These are phyloP conservation scores for Didymodactylos carnosus DNA, from an alignment of 2,888 invertebrate species.

Conservation along the genomic window DNA sequence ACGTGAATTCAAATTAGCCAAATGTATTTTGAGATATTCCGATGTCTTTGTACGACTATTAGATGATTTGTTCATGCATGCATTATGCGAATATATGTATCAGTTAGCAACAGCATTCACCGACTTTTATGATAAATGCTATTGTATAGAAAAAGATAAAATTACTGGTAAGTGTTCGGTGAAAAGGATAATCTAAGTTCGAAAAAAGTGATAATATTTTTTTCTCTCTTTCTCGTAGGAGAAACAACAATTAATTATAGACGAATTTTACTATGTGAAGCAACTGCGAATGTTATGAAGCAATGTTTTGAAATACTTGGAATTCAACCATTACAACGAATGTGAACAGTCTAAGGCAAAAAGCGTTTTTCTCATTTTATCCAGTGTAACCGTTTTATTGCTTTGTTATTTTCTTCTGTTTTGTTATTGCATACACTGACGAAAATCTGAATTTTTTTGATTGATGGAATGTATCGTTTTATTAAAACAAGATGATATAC, in stretches of 20 bases:
- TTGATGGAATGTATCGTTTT: no score
- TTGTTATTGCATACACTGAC: no score
- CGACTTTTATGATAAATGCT: slow-evolving; percentile 92
- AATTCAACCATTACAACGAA: slow-evolving; percentile 67
- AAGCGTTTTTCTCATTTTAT: no score
- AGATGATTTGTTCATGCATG: slow-evolving; percentile 60
- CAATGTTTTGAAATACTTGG: slow-evolving; percentile 74
- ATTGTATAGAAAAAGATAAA: slow-evolving; percentile 74
- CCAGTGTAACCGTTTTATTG: no score
- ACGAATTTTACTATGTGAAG: slow-evolving; percentile 72
- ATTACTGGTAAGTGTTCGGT: slow-evolving; percentile 35
- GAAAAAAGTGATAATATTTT: background rate
- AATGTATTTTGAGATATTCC: slow-evolving; percentile 37
- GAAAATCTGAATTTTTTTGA: no score
- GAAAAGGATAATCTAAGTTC: background rate
- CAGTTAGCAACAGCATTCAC: slow-evolving; percentile 75
- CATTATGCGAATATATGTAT: slow-evolving; percentile 80
- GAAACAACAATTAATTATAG: slow-evolving; percentile 61
- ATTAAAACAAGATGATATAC: no score
- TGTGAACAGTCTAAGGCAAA: slow-evolving; percentile 44
- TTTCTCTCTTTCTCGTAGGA: slow-evolving; percentile 38
- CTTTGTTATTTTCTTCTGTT: no score
- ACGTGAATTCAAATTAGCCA: slow-evolving; percentile 80
- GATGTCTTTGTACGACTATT: slow-evolving; percentile 63
- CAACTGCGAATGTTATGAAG: slow-evolving; percentile 64